Conservation (phyloP, 2,888 invertebrate genomes). For the Heliconius cydno region DNA sequence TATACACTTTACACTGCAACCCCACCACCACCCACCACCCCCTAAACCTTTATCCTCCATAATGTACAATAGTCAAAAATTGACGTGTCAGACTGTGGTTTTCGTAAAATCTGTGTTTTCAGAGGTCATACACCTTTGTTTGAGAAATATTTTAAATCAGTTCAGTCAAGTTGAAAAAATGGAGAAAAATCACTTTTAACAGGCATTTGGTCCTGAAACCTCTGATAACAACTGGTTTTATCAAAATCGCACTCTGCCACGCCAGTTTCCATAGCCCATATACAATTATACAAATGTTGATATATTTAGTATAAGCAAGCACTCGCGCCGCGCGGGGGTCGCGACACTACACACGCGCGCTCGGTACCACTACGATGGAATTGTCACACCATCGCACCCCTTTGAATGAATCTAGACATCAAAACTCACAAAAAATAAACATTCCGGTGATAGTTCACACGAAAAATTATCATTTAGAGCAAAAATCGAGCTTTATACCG, state of each 20-base stretch:
- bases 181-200: not conserved
- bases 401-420: conserved; percentile 59
- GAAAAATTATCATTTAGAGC: not conserved
- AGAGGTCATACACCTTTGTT: not conserved
- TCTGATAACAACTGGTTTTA: conserved; percentile 31
- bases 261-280: conserved; percentile 73
- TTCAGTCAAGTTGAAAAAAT: not conserved
- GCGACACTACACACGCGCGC: conserved; percentile 40
- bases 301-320: conserved; percentile 68
- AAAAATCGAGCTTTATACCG: not conserved
- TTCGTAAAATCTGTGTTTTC: conserved; percentile 47
- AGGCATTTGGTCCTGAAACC: conserved; percentile 10
- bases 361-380: conserved; percentile 56
- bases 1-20: conserved; percentile 70
- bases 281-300: conserved; percentile 76
- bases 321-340: conserved; percentile 60
- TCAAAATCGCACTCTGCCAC: conserved; percentile 63
- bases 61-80: conserved; percentile 76
- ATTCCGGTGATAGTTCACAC: conserved; percentile 22
- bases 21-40: conserved; percentile 51
- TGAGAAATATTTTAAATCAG: too few species aligned
- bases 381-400: conserved; percentile 64
- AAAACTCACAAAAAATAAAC: conserved; percentile 4
- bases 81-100: conserved; percentile 61
- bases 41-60: conserved; percentile 69